A percentile compares a stretch with the other conserved stretches of the same genome.
phyloP scores from a whole-genome alignment of 1,140 invertebrate species.

The Solenopsis fugax region DNA sequence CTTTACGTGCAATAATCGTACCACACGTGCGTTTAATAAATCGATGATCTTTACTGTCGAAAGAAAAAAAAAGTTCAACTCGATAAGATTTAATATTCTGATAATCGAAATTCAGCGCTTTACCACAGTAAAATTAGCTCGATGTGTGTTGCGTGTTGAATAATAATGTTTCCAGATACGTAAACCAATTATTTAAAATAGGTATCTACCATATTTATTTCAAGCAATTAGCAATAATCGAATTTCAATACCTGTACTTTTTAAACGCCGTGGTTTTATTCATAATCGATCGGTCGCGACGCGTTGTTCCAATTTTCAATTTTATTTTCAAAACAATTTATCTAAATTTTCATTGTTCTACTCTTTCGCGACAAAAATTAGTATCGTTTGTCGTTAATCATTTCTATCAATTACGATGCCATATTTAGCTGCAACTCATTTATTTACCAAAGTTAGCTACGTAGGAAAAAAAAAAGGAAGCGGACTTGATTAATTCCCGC shows the following conservation, averaged over 20 bases:
- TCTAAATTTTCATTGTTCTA: background rate
- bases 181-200: constrained; percentile 1
- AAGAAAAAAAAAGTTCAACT: background rate
- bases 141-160: background rate
- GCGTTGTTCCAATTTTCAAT: background rate
- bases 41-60: background rate
- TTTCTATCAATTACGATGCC: constrained; percentile 8
- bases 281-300: background rate
- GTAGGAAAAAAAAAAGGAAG: constrained; percentile 22
- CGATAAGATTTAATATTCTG: background rate
- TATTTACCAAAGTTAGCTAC: constrained; percentile 35
- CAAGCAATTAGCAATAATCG: background rate
- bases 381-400: background rate
- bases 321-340: background rate
- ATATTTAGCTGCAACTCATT: constrained; percentile 40
- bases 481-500: constrained; percentile 62
- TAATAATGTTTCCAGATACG: background rate
- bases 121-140: background rate
- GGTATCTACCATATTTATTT: background rate
- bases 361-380: background rate
- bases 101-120: background rate
- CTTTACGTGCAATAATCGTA: background rate
- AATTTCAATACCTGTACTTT: background rate
- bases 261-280: background rate
- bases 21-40: background rate